Base-by-base conservation (phyloP, 2,888 invertebrate genomes). In the Stenurella melanura region DNA sequence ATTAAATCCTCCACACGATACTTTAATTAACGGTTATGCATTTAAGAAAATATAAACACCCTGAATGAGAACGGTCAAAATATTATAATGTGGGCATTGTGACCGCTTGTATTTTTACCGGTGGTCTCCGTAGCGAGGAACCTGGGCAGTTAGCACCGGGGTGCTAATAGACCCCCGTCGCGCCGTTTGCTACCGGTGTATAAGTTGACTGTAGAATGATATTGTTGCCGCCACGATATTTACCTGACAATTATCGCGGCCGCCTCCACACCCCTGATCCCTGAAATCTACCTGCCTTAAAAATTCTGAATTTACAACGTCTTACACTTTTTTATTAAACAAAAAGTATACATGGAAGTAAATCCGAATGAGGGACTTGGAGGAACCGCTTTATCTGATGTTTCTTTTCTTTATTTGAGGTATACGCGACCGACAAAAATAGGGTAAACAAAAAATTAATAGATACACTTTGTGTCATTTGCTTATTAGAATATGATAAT, bases 131-230 rank as follows among this genome's bases (percentile, higher is more conserved):
- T 11, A 66, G 50, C 66, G 57, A 61, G 69, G 54, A 57, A 57
- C 70, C 74, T 15, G 75, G 74, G 78, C 83, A 83, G 84, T 86
- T 86, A 84, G 83, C 87, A 86, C 84, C 82, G 78, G 83, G 85
- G 85, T 85, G 85, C 84, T 86, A 87, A 86, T 86, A 84, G 83
- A 80, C 77, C 73, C 80, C 84, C 81, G 85, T 85, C 86, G 85
- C 81, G 82, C 82, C 82, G 82, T 82, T 80, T 77, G 85, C 86
- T 86, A 86, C 86, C 83, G 86, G 83, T 79, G 79, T 77, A 72
- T 75, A 60, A 77, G 79, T 77, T 82, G 75, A 82, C 80, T 82
- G 82, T 83, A 76, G 73, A 73, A 21, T 54, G 76, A 75, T 78
- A 74, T 68, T 61, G 74, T 69, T 69, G 76, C 78, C 78, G 74